These are phyloP conservation scores for Cricetomys ansorgei DNA, from an alignment of 2,113 vertebrate genomes.

Conservation along the genomic window DNA sequence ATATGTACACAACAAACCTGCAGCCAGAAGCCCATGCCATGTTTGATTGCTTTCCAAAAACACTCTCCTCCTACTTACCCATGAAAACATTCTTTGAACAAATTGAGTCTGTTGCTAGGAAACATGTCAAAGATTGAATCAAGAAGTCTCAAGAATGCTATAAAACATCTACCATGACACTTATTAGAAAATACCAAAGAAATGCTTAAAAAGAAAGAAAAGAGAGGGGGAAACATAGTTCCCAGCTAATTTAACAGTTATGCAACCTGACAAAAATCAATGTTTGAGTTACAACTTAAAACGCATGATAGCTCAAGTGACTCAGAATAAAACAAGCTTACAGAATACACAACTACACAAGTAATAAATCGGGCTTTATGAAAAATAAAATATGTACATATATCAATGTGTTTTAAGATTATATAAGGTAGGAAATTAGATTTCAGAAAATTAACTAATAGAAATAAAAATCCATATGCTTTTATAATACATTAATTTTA, in stretches of 20 bases:
- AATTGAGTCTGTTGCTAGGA: slow-evolving; percentile 85
- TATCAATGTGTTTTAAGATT: not conserved
- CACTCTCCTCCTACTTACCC: not conserved
- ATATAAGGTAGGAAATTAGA: not conserved
- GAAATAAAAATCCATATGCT: not conserved
- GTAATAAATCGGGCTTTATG: not conserved
- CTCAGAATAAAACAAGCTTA: not conserved
- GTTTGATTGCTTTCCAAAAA: slow-evolving; percentile 56
- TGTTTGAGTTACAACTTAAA: not conserved
- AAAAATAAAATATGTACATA: not conserved
- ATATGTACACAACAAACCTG: not conserved
- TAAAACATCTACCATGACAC: slow-evolving; percentile 78
- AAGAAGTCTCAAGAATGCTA: slow-evolving; percentile 80
- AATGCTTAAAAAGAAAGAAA: slow-evolving; percentile 33
- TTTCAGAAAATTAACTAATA: not conserved
- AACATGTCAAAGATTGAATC: slow-evolving; percentile 84
- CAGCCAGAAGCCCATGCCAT: slow-evolving; percentile 29
- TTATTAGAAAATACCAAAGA: slow-evolving; percentile 75
- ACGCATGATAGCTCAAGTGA: not conserved
- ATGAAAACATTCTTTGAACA: slow-evolving; percentile 76
- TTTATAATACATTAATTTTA: not conserved
- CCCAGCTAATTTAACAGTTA: not conserved
- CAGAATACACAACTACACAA: not conserved
- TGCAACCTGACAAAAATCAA: not conserved
- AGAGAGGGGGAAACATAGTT: not conserved